Base-by-base conservation (phyloP, 2,113 vertebrate species). In the Rhodinocichla rosea region DNA sequence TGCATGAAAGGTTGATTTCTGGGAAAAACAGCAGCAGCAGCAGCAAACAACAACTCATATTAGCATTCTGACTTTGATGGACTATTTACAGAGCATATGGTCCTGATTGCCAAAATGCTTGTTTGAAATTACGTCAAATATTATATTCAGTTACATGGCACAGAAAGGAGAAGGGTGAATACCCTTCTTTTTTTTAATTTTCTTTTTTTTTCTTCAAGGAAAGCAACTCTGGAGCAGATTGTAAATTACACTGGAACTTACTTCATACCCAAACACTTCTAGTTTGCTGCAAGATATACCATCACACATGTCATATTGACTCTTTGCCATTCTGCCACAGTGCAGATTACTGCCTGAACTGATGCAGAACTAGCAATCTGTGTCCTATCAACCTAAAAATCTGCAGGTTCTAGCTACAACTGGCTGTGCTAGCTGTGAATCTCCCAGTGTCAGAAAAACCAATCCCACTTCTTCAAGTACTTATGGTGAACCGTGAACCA, bases 61-160 rank as follows among this genome's bases (percentile, higher is more conserved):
- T 92, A 86, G 27, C 63, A 55, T 89, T 81, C 56, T 90, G 76
- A 90, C 83, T 93, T 94, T 89, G 86, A 92, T 78, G 68, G 79
- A 63, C 68, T 83, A n/a, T 81, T 95, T 92, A 53, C 27, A 8
- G 18, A 92, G 20, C 83, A 84, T 87, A 78, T 89, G 91, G 49
- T 91, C 52, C 53, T 53, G 24, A 64, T 68, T 95, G 65, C 32
- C 60, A 95, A 76, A 45, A 92, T 10, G 4, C 23, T 68, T 89
- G 27, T 73, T 95, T 78, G 45, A 94, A 87, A 94, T 92, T 76
- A 95, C 74, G 32, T 82, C n/a, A 79, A 64, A 35, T 89, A 76
- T 60, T 84, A 37, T 68, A 10, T 82, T 94, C 69, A 82, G 27
- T 56, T 78, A 56, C 49, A 52, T 1, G 8, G 7, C 28, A 75